These are phyloP conservation scores for Zaprionus inermis DNA, from an alignment of 1,140 invertebrate species.

Conservation along the genomic window DNA sequence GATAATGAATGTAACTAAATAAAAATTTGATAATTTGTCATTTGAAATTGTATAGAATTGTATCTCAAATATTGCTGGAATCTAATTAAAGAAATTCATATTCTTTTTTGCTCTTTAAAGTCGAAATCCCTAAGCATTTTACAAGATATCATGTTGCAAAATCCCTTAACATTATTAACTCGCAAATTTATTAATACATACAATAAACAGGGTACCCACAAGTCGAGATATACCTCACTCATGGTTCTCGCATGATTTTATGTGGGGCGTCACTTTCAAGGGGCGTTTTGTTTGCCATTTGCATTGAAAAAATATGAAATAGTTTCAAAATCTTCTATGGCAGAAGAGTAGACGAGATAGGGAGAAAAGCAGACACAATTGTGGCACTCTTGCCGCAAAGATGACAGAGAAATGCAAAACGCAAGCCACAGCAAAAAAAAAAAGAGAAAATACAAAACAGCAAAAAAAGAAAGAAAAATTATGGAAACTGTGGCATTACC, in stretches of 20 bases:
- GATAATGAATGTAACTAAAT: not conserved
- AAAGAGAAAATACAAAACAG: conserved; percentile 8
- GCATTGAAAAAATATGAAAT: conserved; percentile 21
- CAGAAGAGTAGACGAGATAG: not conserved
- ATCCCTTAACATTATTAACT: too few species aligned
- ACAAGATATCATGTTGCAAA: too few species aligned
- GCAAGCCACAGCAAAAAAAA: not conserved
- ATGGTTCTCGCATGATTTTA: not conserved
- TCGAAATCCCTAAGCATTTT: too few species aligned
- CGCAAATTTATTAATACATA: not conserved
- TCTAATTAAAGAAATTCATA: too few species aligned
- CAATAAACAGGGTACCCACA: not conserved
- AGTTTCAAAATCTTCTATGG: not conserved
- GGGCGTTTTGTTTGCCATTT: conserved; percentile 41
- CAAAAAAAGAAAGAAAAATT: not conserved
- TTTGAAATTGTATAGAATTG: too few species aligned
- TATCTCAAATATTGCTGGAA: too few species aligned
- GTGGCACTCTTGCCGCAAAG: not conserved
- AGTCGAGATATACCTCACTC: not conserved
- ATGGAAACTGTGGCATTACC: conserved; percentile 5
- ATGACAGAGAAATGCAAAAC: conserved; percentile 2
- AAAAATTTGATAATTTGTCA: too few species aligned
- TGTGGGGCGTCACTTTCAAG: conserved; percentile 32
- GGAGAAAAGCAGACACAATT: conserved; percentile 11
- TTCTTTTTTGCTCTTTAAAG: too few species aligned